phyloP scores from a whole-genome alignment of 2,797 vertebrate species.

The Propithecus deckenii region DNA sequence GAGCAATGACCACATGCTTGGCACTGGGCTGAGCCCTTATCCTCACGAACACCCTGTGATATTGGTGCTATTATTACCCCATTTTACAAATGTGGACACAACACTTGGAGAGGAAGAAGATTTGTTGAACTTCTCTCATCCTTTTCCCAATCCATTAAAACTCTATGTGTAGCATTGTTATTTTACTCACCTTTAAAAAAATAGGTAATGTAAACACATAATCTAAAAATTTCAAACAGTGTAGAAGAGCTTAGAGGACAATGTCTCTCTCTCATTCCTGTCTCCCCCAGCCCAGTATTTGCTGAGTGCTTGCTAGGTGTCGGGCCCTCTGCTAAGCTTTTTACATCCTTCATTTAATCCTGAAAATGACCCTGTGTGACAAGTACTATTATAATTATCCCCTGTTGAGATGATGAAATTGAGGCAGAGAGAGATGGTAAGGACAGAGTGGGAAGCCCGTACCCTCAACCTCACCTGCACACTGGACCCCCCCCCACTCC shows the following conservation, averaged over 20 bases:
- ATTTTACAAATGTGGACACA: background rate
- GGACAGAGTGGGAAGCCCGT: background rate
- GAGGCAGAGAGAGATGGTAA: background rate
- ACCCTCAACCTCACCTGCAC: fast-evolving
- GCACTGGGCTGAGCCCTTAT: background rate
- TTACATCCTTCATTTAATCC: background rate
- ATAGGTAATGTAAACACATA: background rate
- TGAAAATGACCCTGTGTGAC: background rate
- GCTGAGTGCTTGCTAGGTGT: background rate
- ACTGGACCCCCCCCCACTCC: background rate
- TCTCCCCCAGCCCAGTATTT: background rate
- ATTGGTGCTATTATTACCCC: background rate
- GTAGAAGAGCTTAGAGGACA: background rate
- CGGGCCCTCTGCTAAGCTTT: background rate
- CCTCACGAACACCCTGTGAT: background rate
- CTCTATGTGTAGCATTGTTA: background rate
- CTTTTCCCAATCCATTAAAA: background rate
- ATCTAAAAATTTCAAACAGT: background rate
- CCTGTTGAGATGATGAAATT: background rate
- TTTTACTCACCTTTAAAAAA: background rate
- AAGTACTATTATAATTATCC: background rate
- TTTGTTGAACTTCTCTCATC: background rate
- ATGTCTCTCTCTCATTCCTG: background rate
- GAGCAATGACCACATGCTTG: background rate
- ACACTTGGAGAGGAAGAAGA: background rate